Evolutionary conservation across 2,888 invertebrate species (phyloP).

Genomic region (Drosophila mulleri): DNA sequence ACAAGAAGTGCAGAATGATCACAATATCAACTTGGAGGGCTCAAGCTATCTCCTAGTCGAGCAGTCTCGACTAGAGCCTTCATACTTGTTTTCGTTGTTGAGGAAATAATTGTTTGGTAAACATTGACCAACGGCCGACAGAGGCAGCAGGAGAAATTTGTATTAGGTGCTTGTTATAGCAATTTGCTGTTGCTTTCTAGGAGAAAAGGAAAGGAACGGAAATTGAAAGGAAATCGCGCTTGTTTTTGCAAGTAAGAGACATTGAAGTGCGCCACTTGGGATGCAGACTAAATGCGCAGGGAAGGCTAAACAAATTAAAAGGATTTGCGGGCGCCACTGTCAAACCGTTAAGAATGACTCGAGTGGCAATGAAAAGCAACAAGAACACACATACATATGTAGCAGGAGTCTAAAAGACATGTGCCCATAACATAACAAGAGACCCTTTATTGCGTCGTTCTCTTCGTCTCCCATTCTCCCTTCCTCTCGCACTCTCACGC

Average conservation of each 20-base stretch:
- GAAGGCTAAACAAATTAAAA: conserved; percentile 67
- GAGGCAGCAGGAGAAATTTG: conserved; percentile 43
- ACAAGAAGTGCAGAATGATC: too few species aligned
- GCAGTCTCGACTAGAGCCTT: too few species aligned
- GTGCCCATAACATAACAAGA: conserved; percentile 56
- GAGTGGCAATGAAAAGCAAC: conserved; percentile 53
- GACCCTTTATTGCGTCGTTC: conserved; percentile 39
- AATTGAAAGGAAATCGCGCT: conserved; percentile 78
- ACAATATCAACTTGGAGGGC: too few species aligned
- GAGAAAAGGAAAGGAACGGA: conserved; percentile 57
- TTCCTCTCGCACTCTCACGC: background rate
- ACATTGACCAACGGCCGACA: conserved; percentile 66
- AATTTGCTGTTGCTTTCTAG: conserved; percentile 47
- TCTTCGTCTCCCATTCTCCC: conserved; percentile 15
- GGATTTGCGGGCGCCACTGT: conserved; percentile 49
- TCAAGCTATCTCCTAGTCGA: too few species aligned
- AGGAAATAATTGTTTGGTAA: conserved; percentile 72
- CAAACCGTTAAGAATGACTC: conserved; percentile 72
- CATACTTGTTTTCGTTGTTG: conserved; percentile 18
- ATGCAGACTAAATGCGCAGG: background rate
- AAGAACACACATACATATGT: conserved; percentile 29
- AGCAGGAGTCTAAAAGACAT: conserved; percentile 39
- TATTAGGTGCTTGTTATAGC: conserved; percentile 32
- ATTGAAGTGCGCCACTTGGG: conserved; percentile 8
- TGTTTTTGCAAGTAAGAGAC: conserved; percentile 38